These are phyloP conservation scores for Mus spretus DNA, from an alignment of 2,797 vertebrate genomes.

Conservation along the genomic window DNA sequence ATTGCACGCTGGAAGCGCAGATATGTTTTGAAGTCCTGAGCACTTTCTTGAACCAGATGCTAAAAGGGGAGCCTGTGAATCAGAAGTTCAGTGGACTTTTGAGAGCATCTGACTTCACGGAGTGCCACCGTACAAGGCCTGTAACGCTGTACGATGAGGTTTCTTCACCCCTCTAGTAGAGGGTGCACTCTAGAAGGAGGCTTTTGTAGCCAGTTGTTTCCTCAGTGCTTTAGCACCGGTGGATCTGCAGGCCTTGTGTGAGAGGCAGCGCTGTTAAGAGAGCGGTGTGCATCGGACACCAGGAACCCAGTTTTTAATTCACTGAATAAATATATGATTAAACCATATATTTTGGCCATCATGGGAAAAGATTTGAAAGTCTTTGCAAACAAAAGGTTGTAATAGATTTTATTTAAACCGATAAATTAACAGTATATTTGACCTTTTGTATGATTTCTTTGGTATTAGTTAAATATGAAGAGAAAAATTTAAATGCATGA, in stretches of 20 bases:
- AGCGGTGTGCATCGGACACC: no score
- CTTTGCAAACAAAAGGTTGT: background rate
- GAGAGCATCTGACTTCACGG: background rate
- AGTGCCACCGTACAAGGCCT: no score
- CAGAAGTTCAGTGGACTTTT: background rate
- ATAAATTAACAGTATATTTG: conserved; percentile 40
- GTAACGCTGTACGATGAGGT: conserved; percentile 89
- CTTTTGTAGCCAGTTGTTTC: conserved; percentile 92
- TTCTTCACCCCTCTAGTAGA: conserved; percentile 93
- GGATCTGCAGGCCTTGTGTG: conserved; percentile 88
- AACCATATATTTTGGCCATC: conserved; percentile 51
- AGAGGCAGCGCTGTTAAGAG: no score
- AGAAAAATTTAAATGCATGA: conserved; percentile 28
- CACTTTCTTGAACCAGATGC: background rate
- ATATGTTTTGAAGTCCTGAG: conserved; percentile 10
- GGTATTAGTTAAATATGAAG: conserved; percentile 56
- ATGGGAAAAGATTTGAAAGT: conserved; percentile 38
- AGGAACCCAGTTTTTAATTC: conserved; percentile 60
- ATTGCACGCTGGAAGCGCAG: background rate
- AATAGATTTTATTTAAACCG: conserved; percentile 41
- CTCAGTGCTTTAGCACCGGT: conserved; percentile 91
- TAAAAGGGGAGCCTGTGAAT: background rate
- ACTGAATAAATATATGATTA: conserved; percentile 6
- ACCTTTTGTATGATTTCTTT: conserved; percentile 21
- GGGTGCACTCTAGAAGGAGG: conserved; percentile 91